A percentile compares a stretch with the other conserved stretches of the same genome.
Conservation (phyloP, 2,797 vertebrate species). For the Melanotaenia trifasciata region DNA sequence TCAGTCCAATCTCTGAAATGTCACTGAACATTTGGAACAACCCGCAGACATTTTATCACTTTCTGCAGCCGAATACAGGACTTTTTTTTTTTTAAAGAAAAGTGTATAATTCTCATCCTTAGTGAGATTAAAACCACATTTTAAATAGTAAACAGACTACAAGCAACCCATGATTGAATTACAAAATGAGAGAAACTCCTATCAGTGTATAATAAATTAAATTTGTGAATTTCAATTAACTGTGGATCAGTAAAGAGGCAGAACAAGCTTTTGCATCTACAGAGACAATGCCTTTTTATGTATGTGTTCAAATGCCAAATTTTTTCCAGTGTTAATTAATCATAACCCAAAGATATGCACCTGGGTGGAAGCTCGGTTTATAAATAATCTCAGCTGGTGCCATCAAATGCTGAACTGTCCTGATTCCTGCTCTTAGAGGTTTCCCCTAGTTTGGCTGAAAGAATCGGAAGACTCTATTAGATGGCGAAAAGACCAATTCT, state of each 20-base stretch:
- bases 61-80: background rate
- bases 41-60: background rate
- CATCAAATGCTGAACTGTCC: background rate
- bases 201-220: background rate
- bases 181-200: background rate
- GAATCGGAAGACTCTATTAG: conserved; percentile 2
- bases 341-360: background rate
- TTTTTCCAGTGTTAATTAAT: conserved; percentile 1
- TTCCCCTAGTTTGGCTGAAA: background rate
- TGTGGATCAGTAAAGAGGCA: background rate
- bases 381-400: background rate
- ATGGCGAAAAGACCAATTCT: conserved; percentile 10
- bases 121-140: background rate
- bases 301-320: background rate
- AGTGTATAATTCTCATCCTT: background rate
- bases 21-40: conserved; percentile 4
- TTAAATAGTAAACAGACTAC: background rate
- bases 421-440: background rate
- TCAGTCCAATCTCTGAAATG: conserved; percentile 8
- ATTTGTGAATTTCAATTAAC: background rate
- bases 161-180: too few relatives aligned
- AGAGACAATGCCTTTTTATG: background rate
- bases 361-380: background rate
- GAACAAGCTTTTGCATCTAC: background rate
- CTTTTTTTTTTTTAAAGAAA: background rate